Evolutionary conservation across 1,140 invertebrate species (phyloP).

Genomic region (Coboldia fuscipes): DNA sequence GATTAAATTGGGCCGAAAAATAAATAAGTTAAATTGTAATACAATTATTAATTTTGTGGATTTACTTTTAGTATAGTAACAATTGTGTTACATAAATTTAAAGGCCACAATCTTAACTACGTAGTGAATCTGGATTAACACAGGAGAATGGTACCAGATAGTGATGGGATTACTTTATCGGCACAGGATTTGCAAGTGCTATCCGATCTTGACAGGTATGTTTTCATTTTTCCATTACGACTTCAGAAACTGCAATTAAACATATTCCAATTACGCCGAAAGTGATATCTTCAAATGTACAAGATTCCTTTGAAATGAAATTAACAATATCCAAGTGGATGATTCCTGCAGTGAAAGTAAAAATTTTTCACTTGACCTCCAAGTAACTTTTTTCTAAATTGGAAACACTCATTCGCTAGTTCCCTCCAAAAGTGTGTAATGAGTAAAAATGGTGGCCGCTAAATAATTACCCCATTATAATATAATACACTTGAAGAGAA

Average conservation of each 20-base stretch:
- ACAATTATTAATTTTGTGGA: too few species aligned
- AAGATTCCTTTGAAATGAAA: not conserved
- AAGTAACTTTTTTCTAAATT: not conserved
- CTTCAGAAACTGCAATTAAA: too few species aligned
- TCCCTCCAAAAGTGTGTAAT: too few species aligned
- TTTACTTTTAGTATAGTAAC: not conserved
- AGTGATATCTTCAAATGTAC: not conserved
- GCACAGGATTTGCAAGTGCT: slow-evolving; percentile 58
- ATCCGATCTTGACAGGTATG: slow-evolving; percentile 67
- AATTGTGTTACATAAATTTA: not conserved
- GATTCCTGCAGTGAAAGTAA: not conserved
- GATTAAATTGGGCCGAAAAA: not conserved
- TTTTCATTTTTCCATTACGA: too few species aligned
- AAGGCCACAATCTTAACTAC: not conserved
- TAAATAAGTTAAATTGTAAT: not conserved
- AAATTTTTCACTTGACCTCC: not conserved
- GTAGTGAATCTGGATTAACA: not conserved
- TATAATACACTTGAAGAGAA: not conserved
- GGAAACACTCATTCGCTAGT: not conserved
- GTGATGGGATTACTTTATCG: slow-evolving; percentile 23
- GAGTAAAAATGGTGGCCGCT: too few species aligned
- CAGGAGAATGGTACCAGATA: slow-evolving; percentile 2
- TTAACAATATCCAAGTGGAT: not conserved
- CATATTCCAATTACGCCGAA: too few species aligned
- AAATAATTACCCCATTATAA: not conserved